Evolutionary conservation across 2,113 vertebrate species (phyloP).

Genomic region (Camelus bactrianus): DNA sequence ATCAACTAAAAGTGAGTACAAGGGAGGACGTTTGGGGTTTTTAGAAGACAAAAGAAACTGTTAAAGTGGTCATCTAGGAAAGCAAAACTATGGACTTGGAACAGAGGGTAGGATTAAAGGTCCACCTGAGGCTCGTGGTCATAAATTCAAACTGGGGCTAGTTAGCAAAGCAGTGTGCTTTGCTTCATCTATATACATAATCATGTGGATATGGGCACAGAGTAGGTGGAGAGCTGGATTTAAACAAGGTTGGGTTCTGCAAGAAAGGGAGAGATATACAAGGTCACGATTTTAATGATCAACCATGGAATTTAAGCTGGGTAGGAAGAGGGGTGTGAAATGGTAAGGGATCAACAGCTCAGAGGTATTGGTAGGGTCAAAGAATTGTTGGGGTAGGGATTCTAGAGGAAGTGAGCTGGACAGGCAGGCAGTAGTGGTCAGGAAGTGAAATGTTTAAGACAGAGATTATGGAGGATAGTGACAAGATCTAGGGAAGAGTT

Average conservation of each 20-base stretch:
- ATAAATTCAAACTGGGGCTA: not conserved
- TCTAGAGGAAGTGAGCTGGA: not conserved
- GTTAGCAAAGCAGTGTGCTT: not conserved
- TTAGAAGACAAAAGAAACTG: conserved; percentile 21
- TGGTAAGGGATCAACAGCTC: not conserved
- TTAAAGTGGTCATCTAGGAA: not conserved
- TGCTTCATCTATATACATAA: not conserved
- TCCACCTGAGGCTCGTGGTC: not conserved
- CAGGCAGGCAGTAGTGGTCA: not conserved
- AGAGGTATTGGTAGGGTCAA: not conserved
- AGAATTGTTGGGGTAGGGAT: not conserved
- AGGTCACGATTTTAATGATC: not conserved
- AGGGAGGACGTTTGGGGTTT: not conserved
- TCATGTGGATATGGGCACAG: not conserved
- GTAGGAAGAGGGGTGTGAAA: not conserved
- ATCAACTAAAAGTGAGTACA: not conserved
- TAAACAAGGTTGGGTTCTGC: not conserved
- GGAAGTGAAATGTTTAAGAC: not conserved
- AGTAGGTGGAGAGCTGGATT: not conserved
- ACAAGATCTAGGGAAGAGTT: conserved; percentile 5
- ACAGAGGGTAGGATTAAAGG: not conserved
- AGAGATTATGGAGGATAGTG: not conserved
- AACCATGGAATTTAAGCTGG: not conserved
- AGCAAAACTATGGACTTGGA: not conserved
- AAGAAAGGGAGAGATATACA: not conserved